phyloP scores from a whole-genome alignment of 2,888 invertebrate genomes.

The Xanthia icteritia region DNA sequence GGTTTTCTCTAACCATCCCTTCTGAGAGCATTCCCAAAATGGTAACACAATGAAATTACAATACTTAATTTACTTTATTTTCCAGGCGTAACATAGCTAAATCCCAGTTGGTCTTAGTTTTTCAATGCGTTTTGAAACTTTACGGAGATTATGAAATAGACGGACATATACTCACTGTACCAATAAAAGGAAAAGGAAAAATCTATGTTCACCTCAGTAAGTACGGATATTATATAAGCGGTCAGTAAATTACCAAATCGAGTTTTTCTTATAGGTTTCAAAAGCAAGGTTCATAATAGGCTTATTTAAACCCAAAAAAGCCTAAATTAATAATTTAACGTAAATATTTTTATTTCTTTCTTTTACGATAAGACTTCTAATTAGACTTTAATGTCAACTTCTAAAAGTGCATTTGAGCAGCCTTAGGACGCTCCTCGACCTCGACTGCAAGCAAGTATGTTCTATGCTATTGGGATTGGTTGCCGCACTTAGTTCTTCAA shows the following conservation, averaged over 20 bases:
- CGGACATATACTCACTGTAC: constrained; percentile 19
- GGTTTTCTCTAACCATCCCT: background rate
- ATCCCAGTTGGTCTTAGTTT: background rate
- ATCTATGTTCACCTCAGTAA: constrained; percentile 28
- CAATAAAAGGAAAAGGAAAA: constrained; percentile 35
- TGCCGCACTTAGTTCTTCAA: background rate
- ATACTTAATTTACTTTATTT: background rate
- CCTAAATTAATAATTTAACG: background rate
- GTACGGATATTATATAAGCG: constrained; percentile 12
- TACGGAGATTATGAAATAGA: constrained; percentile 37
- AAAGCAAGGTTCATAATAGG: background rate
- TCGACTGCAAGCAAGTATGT: too few relatives aligned
- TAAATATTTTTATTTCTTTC: background rate
- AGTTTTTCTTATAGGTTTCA: background rate
- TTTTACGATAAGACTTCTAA: background rate
- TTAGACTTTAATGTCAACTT: background rate
- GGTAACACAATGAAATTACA: too few relatives aligned
- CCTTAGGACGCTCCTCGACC: background rate
- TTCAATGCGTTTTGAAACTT: constrained; percentile 33
- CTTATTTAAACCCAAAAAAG: background rate
- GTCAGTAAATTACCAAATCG: too few relatives aligned
- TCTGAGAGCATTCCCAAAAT: background rate
- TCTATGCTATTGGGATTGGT: background rate
- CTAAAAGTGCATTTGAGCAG: background rate
- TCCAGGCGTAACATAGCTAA: constrained; percentile 29